Evolutionary conservation across 2,888 invertebrate species (phyloP).

Genomic region (Dasypolia templi): DNA sequence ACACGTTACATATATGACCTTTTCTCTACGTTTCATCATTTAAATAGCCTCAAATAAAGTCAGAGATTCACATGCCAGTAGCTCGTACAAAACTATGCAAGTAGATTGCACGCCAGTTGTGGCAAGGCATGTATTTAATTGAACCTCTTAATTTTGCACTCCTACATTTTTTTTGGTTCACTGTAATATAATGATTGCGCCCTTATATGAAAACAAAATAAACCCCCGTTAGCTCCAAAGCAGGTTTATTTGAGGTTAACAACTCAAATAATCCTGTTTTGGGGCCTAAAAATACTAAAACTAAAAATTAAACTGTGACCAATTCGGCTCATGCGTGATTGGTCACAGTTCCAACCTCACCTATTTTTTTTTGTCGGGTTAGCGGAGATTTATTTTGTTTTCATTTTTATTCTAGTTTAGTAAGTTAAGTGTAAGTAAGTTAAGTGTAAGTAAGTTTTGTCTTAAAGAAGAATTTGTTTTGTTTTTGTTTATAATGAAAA

Average conservation of each 20-base stretch:
- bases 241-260: too few relatives aligned
- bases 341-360: not conserved
- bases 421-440: too few relatives aligned
- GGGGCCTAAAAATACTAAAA: not conserved
- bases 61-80: not conserved
- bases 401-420: too few relatives aligned
- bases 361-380: not conserved
- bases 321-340: not conserved
- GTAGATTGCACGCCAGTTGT: not conserved
- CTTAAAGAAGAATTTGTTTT: too few relatives aligned
- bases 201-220: too few relatives aligned
- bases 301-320: not conserved
- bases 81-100: not conserved
- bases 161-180: too few relatives aligned
- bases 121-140: not conserved
- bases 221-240: too few relatives aligned
- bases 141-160: not conserved
- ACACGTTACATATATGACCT: not conserved
- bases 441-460: too few relatives aligned
- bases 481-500: too few relatives aligned
- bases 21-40: not conserved
- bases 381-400: too few relatives aligned
- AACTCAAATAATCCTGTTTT: not conserved
- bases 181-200: not conserved
- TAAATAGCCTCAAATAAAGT: not conserved